phyloP scores from a whole-genome alignment of 2,888 invertebrate species.

The Xestia sexstrigata region DNA sequence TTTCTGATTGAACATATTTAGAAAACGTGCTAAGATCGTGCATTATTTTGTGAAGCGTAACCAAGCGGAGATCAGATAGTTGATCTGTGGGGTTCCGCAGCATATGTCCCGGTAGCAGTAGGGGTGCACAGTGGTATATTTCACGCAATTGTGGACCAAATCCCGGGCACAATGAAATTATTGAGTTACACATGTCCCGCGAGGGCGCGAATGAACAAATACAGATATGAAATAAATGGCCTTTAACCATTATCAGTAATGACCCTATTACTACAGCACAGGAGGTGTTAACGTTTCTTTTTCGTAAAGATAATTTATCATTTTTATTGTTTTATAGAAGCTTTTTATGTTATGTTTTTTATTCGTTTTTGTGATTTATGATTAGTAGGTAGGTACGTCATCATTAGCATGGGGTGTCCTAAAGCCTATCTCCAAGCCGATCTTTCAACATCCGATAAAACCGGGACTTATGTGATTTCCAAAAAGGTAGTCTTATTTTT shows the following conservation, averaged over 20 bases:
- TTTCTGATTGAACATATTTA: background rate
- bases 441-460: background rate
- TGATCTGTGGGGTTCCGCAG: slow-evolving; percentile 72
- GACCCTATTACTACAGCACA: slow-evolving; percentile 77
- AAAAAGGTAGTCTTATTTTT: background rate
- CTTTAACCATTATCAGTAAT: slow-evolving; percentile 79
- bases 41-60: slow-evolving; percentile 42
- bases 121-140: slow-evolving; percentile 80
- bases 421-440: background rate
- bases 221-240: slow-evolving; percentile 87
- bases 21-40: slow-evolving; percentile 4
- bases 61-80: slow-evolving; percentile 38
- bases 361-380: slow-evolving; percentile 21
- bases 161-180: slow-evolving; percentile 82
- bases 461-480: too few species aligned
- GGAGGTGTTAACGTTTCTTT: slow-evolving; percentile 77
- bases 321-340: slow-evolving; percentile 64
- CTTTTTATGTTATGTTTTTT: slow-evolving; percentile 28
- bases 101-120: slow-evolving; percentile 72
- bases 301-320: slow-evolving; percentile 63
- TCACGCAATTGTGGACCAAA: slow-evolving; percentile 85
- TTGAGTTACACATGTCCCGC: slow-evolving; percentile 85
- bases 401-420: background rate
- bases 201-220: slow-evolving; percentile 81
- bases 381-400: background rate